Percentiles rank a stretch among this genome's conserved stretches.
Conservation (phyloP, 2,888 invertebrate genomes). For the Anodontia alba region DNA sequence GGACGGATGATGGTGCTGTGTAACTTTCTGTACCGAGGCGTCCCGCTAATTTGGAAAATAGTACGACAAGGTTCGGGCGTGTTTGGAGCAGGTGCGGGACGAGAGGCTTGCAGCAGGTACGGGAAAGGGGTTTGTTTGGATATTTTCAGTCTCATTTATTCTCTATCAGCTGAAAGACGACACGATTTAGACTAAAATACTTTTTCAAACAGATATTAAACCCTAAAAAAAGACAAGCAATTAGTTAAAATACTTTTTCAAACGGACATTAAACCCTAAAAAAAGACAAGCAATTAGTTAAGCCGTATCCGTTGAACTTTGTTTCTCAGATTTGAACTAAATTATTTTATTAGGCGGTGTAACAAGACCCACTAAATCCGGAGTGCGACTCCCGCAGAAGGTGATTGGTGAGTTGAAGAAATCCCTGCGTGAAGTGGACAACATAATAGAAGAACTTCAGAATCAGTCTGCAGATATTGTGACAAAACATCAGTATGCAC, state of each 20-base stretch:
- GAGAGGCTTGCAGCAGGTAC: too few species aligned
- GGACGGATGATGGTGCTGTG: not conserved
- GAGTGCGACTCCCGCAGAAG: not conserved
- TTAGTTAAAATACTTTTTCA: too few species aligned
- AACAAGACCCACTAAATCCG: not conserved
- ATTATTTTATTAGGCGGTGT: not conserved
- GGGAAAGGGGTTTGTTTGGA: too few species aligned
- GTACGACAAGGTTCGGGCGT: not conserved
- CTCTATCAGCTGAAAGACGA: too few species aligned
- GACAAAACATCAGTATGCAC: not conserved
- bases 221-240: too few species aligned
- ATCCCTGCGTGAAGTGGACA: not conserved
- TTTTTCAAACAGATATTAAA: too few species aligned
- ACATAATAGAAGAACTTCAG: not conserved
- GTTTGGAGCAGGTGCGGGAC: not conserved
- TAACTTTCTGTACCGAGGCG: not conserved
- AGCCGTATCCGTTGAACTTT: too few species aligned
- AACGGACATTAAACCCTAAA: too few species aligned
- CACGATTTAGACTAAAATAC: too few species aligned
- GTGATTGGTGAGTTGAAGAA: not conserved
- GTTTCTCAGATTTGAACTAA: too few species aligned
- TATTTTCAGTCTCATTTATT: too few species aligned
- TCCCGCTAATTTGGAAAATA: not conserved
- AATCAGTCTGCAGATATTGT: not conserved
- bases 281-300: too few species aligned